A percentile compares a stretch with the other conserved stretches of the same genome.
phyloP scores from a whole-genome alignment of 2,113 vertebrate genomes.

The Euleptes europaea region DNA sequence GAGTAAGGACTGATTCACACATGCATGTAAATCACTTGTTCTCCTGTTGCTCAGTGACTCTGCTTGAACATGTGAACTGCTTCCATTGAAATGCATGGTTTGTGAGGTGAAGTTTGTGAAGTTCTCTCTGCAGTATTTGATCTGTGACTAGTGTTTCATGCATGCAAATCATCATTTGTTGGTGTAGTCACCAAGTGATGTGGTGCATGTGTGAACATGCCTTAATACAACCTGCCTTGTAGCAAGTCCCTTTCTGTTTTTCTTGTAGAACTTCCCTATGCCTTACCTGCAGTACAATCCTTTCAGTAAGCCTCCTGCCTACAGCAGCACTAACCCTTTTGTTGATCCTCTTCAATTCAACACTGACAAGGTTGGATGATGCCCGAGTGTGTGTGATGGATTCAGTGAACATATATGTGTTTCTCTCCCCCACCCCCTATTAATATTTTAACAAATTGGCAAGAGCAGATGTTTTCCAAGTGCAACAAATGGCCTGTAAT shows the following conservation, averaged over 20 bases:
- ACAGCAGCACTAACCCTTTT: constrained; percentile 85
- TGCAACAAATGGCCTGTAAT: not conserved
- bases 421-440: constrained; percentile 21
- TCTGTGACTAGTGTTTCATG: not conserved
- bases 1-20: not conserved
- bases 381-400: constrained; percentile 46
- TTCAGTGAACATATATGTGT: constrained; percentile 43
- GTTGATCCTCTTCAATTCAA: constrained; percentile 79
- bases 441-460: constrained; percentile 33
- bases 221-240: constrained; percentile 44
- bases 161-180: not conserved
- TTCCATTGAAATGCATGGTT: not conserved
- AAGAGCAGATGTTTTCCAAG: constrained; percentile 21
- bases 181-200: not conserved
- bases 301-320: constrained; percentile 74
- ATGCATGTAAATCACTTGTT: not conserved
- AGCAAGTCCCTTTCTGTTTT: constrained; percentile 73
- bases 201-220: not conserved
- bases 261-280: constrained; percentile 84
- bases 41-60: not conserved
- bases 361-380: constrained; percentile 76
- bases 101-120: not conserved
- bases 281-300: constrained; percentile 79
- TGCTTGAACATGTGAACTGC: not conserved
- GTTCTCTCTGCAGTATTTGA: not conserved